Evolutionary conservation across 2,888 invertebrate genomes (phyloP).

Genomic region (Timandra comae): DNA sequence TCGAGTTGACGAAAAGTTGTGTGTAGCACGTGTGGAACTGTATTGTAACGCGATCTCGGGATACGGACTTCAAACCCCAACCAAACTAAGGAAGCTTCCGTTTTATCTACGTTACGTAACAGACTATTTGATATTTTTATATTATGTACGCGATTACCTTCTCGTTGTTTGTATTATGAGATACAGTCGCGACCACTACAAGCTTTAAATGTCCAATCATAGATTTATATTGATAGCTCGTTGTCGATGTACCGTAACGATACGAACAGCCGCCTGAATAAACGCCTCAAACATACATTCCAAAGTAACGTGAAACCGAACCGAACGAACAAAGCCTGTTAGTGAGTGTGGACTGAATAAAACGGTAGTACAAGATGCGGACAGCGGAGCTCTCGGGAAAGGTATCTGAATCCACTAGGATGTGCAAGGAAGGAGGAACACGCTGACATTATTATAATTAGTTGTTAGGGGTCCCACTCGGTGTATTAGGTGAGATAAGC

Average conservation of each 20-base stretch:
- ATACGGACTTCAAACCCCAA: slow-evolving; percentile 20
- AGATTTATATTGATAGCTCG: slow-evolving; percentile 27
- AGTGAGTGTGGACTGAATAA: slow-evolving; percentile 9
- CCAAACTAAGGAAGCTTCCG: slow-evolving; percentile 18
- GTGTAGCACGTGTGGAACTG: slow-evolving; percentile 21
- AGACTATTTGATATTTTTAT: slow-evolving; percentile 18
- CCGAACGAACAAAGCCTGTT: slow-evolving; percentile 25
- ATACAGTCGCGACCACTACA: slow-evolving; percentile 19
- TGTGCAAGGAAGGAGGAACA: not conserved
- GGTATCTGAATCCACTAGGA: not conserved
- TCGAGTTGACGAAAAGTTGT: slow-evolving; percentile 13
- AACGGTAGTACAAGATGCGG: not conserved
- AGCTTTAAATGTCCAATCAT: slow-evolving; percentile 35
- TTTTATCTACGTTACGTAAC: slow-evolving; percentile 16
- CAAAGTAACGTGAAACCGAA: slow-evolving; percentile 38
- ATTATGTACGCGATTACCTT: slow-evolving; percentile 7
- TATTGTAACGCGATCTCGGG: slow-evolving; percentile 42
- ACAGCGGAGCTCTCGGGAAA: not conserved
- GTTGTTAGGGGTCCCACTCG: too few relatives aligned
- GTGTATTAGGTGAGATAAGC: not conserved
- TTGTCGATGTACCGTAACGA: slow-evolving; percentile 14
- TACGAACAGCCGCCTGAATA: slow-evolving; percentile 36
- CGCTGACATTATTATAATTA: slow-evolving; percentile 1
- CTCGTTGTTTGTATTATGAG: slow-evolving; percentile 10
- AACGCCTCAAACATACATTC: slow-evolving; percentile 63